A percentile compares a stretch with the other conserved stretches of the same genome.
These are phyloP conservation scores for Coracopsis vasa DNA, from an alignment of 2,113 vertebrate species.

Conservation along the genomic window DNA sequence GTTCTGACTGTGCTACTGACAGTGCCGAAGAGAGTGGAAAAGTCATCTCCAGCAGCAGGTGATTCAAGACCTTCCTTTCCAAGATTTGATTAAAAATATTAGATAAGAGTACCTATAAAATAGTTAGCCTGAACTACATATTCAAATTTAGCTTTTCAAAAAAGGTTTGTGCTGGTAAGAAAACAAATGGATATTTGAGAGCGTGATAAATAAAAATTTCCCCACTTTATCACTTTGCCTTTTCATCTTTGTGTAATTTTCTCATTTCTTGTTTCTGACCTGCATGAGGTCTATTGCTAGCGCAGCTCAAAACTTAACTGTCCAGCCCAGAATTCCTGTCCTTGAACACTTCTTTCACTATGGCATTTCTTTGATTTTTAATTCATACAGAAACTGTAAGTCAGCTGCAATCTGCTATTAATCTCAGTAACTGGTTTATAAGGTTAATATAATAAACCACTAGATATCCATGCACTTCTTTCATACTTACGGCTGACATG, in stretches of 20 bases:
- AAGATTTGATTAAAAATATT: background rate
- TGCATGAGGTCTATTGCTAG: background rate
- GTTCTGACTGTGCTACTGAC: background rate
- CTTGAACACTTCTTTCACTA: background rate
- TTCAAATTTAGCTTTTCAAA: background rate
- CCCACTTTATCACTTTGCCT: background rate
- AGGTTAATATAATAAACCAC: conserved; percentile 56
- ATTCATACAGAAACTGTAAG: background rate
- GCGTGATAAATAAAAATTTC: background rate
- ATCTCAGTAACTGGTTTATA: conserved; percentile 39
- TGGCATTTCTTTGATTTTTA: background rate
- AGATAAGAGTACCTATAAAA: background rate
- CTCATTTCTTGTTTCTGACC: background rate
- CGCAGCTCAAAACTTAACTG: background rate
- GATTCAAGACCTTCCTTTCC: background rate
- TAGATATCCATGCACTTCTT: background rate
- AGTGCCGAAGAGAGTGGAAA: background rate
- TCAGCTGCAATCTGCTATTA: conserved; percentile 12
- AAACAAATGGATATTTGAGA: background rate
- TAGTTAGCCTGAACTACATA: background rate
- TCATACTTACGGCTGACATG: conserved; percentile 30
- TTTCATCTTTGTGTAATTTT: background rate
- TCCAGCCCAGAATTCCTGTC: background rate
- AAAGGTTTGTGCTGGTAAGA: background rate
- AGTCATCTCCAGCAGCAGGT: background rate